A percentile compares a stretch with the other conserved stretches of the same genome.
Conservation (phyloP, 2,888 invertebrate genomes). For the Pycnomerus fuliginosus region DNA sequence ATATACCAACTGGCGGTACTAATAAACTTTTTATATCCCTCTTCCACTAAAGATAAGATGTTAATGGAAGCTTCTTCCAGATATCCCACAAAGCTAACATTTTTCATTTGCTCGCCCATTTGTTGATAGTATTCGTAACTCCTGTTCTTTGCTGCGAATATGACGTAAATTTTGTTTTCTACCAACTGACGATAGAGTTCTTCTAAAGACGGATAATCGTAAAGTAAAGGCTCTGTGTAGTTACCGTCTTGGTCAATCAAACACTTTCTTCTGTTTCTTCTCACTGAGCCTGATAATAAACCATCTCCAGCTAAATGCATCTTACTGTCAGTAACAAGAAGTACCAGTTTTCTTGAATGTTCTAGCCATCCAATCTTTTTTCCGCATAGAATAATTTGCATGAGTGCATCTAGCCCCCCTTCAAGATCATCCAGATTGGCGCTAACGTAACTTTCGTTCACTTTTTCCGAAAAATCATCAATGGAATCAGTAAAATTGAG, state of each 20-base stretch:
- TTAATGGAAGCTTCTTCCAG: slow-evolving; percentile 82
- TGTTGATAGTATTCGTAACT: slow-evolving; percentile 68
- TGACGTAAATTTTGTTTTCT: slow-evolving; percentile 69
- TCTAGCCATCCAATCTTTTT: slow-evolving; percentile 72
- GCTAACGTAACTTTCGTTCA: slow-evolving; percentile 25
- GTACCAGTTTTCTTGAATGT: slow-evolving; percentile 58
- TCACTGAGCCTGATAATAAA: slow-evolving; percentile 58
- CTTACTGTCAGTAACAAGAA: slow-evolving; percentile 39
- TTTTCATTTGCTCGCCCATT: slow-evolving; percentile 63
- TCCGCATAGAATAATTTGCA: slow-evolving; percentile 72
- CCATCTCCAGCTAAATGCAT: slow-evolving; percentile 73
- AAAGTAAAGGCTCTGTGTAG: slow-evolving; percentile 58
- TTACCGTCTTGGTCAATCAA: slow-evolving; percentile 21
- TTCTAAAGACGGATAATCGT: slow-evolving; percentile 77
- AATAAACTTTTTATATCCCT: slow-evolving; percentile 79
- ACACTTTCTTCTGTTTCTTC: slow-evolving; percentile 4
- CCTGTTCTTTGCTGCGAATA: slow-evolving; percentile 80
- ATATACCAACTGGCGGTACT: slow-evolving; percentile 66
- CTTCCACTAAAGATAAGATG: slow-evolving; percentile 78
- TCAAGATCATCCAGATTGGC: slow-evolving; percentile 53
- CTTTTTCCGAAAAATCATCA: slow-evolving; percentile 54
- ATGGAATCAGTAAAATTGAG: slow-evolving; percentile 62
- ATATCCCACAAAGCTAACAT: slow-evolving; percentile 62
- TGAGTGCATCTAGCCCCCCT: slow-evolving; percentile 80
- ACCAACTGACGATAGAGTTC: slow-evolving; percentile 13